Evolutionary conservation across 2,113 vertebrate species (phyloP).

Genomic region (Cyprinodon tularosa): DNA sequence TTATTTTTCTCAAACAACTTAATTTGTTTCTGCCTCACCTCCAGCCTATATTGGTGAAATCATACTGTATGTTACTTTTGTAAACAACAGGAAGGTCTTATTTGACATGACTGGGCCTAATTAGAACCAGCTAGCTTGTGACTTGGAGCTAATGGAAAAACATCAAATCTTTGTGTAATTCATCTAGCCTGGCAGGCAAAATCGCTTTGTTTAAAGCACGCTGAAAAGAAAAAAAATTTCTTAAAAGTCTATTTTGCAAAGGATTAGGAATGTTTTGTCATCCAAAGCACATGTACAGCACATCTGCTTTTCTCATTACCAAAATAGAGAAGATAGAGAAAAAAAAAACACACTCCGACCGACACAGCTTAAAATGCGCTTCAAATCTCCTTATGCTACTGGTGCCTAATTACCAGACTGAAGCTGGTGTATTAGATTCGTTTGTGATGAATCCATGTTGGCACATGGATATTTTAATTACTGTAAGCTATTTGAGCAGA

Average conservation of each 20-base stretch:
- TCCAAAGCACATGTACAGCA: conserved; percentile 3
- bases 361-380: conserved; percentile 10
- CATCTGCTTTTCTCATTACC: conserved; percentile 17
- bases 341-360: neutral
- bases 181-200: neutral
- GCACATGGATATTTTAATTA: conserved; percentile 58
- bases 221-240: neutral
- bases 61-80: neutral
- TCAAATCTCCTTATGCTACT: conserved; percentile 21
- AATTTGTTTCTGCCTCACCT: neutral
- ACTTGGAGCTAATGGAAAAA: neutral
- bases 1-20: neutral
- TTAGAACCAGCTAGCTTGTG: neutral
- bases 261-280: conserved; percentile 31
- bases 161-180: conserved; percentile 5
- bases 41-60: neutral
- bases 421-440: neutral
- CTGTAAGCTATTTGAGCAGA: conserved; percentile 55
- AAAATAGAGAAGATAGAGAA: conserved; percentile 24
- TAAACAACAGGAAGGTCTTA: neutral
- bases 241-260: neutral
- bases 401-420: conserved; percentile 9
- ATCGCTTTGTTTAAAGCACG: neutral
- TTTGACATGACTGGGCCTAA: neutral
- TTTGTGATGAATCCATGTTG: conserved; percentile 2